These are phyloP conservation scores for Drosophila paranaensis DNA, from an alignment of 2,888 invertebrate species.

Conservation along the genomic window DNA sequence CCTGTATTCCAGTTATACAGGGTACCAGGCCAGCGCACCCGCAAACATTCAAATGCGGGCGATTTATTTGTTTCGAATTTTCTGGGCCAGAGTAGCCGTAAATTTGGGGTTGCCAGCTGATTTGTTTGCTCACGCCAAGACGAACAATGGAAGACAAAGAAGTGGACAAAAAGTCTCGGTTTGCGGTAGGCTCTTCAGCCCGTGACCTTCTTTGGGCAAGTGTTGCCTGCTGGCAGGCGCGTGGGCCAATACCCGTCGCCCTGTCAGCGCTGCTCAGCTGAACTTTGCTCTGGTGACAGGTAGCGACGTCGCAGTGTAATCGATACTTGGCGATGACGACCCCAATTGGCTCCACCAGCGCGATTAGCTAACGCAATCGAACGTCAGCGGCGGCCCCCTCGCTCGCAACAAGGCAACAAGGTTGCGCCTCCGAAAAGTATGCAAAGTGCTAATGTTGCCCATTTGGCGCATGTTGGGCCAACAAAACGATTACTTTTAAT, in stretches of 20 bases:
- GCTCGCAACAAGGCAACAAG: slow-evolving; percentile 48
- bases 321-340: slow-evolving; percentile 62
- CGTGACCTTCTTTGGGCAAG: slow-evolving; percentile 67
- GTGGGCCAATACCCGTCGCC: slow-evolving; percentile 8
- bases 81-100: slow-evolving; percentile 63
- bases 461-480: slow-evolving; percentile 74
- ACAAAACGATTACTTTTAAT: slow-evolving; percentile 79
- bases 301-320: slow-evolving; percentile 64
- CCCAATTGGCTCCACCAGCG: slow-evolving; percentile 50
- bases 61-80: slow-evolving; percentile 69
- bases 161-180: slow-evolving; percentile 54
- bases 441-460: slow-evolving; percentile 72
- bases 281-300: slow-evolving; percentile 56
- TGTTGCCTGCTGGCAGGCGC: slow-evolving; percentile 55
- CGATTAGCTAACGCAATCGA: slow-evolving; percentile 50
- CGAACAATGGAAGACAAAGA: slow-evolving; percentile 55
- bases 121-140: slow-evolving; percentile 59
- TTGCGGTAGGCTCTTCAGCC: slow-evolving; percentile 68
- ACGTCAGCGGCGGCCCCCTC: neutral
- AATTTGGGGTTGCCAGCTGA: slow-evolving; percentile 14
- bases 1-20: neutral
- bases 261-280: slow-evolving; percentile 4
- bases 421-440: slow-evolving; percentile 56
- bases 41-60: slow-evolving; percentile 21
- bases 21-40: slow-evolving; percentile 11